phyloP scores from a whole-genome alignment of 2,113 vertebrate species.

The Corydoras sp. region DNA sequence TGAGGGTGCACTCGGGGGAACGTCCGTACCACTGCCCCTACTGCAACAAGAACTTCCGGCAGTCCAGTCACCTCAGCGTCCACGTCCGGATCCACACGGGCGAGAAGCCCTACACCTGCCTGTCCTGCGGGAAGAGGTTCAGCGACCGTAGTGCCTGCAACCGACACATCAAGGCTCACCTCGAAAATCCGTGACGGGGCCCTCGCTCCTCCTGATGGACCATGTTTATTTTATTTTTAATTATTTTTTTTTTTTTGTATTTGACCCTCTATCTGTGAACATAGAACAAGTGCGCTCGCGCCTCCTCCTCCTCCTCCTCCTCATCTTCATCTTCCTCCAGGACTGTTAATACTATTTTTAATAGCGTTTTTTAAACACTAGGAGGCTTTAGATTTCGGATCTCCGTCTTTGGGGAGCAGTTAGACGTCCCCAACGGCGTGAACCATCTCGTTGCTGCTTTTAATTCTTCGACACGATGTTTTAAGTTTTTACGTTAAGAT shows the following conservation, averaged over 20 bases:
- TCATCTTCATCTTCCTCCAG: no score
- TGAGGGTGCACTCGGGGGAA: constrained; percentile 41
- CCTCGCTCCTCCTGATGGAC: no score
- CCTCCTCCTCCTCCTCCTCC: neutral
- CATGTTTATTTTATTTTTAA: neutral
- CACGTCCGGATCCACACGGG: constrained; percentile 43
- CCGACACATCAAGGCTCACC: constrained; percentile 38
- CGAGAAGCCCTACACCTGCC: constrained; percentile 41
- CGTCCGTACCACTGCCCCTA: constrained; percentile 41
- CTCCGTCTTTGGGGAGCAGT: no score
- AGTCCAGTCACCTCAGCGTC: constrained; percentile 41
- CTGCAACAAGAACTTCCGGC: constrained; percentile 44
- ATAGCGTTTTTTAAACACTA: no score
- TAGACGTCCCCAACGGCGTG: no score
- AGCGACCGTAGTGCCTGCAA: constrained; percentile 40
- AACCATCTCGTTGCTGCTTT: no score
- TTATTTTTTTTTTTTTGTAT: neutral
- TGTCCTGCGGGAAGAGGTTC: constrained; percentile 39
- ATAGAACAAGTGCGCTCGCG: neutral
- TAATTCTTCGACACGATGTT: no score
- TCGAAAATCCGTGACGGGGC: constrained; percentile 14
- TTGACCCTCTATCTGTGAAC: neutral
- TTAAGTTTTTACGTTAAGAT: no score
- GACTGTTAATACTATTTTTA: constrained; percentile 16
- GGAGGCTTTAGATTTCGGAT: no score